Conservation (phyloP, 2,113 vertebrate genomes). For the Proteles cristata region DNA sequence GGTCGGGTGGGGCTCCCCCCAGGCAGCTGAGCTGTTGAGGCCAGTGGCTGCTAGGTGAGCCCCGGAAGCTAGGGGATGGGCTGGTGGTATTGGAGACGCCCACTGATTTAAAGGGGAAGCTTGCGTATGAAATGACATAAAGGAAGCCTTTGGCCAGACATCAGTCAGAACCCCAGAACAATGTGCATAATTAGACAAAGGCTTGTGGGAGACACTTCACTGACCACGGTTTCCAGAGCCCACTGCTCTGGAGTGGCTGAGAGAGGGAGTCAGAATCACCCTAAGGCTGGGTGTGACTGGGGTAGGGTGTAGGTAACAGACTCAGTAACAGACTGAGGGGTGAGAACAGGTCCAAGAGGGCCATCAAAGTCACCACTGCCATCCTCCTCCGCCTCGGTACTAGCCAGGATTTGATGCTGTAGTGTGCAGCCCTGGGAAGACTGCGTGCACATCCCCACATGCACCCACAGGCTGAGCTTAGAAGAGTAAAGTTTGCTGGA, state of each 20-base stretch:
- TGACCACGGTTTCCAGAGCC: constrained; percentile 25
- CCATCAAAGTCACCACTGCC: not conserved
- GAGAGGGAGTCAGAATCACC: not conserved
- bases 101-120: not conserved
- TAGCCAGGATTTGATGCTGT: not conserved
- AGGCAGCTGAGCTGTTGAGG: not conserved
- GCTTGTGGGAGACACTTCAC: not conserved
- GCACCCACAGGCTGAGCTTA: not conserved
- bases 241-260: not conserved
- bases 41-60: not conserved
- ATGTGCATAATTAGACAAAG: constrained; percentile 47
- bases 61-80: not conserved
- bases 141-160: not conserved
- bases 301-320: not conserved
- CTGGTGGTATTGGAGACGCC: not conserved
- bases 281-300: not conserved
- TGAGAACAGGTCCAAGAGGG: not conserved
- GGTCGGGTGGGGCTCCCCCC: not conserved
- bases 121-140: not conserved
- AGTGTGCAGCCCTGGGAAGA: not conserved
- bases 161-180: constrained; percentile 52
- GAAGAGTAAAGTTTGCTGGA: not conserved
- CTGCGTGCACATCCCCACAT: not conserved
- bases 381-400: not conserved
- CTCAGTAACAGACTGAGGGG: not conserved